phyloP scores from a whole-genome alignment of 2,888 invertebrate genomes.

The Liopterus haemorrhoidalis region DNA sequence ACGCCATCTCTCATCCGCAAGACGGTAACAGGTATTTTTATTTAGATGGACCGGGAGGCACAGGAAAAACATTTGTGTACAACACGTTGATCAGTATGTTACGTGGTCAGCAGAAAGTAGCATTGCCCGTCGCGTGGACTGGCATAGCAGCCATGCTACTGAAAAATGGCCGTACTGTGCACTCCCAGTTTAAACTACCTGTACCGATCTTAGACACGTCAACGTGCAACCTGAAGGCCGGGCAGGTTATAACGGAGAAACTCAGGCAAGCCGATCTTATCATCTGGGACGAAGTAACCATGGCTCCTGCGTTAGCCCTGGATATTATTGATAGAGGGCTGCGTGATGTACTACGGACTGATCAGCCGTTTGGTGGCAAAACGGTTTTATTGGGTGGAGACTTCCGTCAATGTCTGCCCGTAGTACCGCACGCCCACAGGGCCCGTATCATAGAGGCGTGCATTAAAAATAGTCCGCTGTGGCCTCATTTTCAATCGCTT shows the following conservation, averaged over 20 bases:
- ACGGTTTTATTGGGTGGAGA: conserved; percentile 6
- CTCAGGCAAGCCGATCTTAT: conserved; percentile 4
- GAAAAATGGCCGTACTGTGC: conserved; percentile 10
- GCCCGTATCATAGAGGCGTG: neutral
- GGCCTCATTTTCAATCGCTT: conserved; percentile 3
- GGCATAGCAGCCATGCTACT: conserved; percentile 7
- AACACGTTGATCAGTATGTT: conserved; percentile 28
- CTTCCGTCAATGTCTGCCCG: conserved; percentile 11
- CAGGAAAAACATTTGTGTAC: conserved; percentile 43
- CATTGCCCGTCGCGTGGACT: conserved; percentile 6
- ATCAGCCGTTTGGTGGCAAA: conserved; percentile 13
- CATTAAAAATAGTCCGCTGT: conserved; percentile 2
- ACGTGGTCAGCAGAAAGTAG: too few species aligned
- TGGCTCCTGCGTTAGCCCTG: neutral
- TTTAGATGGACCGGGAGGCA: conserved; percentile 43
- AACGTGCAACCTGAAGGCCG: neutral
- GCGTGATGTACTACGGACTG: conserved; percentile 2
- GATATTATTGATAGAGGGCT: conserved; percentile 3
- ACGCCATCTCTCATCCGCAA: too few species aligned
- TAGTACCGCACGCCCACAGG: neutral
- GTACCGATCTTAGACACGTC: neutral
- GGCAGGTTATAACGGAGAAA: neutral
- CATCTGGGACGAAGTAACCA: conserved; percentile 11
- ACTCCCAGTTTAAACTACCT: conserved; percentile 9
- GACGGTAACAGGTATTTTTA: too few species aligned